These are phyloP conservation scores for Brachionus manjavacas DNA, from an alignment of 1,140 invertebrate genomes.

Conservation along the genomic window DNA sequence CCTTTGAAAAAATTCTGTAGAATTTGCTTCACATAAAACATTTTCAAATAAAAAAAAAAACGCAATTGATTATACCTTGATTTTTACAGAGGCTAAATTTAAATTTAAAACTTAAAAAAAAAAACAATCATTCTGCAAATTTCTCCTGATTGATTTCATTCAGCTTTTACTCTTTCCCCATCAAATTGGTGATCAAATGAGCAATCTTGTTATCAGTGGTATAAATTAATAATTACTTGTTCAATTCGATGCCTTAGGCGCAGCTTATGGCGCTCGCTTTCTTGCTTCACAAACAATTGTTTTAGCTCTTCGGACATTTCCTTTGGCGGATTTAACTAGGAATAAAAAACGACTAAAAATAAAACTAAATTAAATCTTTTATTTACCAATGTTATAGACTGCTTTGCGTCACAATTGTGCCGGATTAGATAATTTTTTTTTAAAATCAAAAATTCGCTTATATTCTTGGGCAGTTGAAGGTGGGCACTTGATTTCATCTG, in stretches of 20 bases:
- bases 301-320: conserved; percentile 5
- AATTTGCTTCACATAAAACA: no score
- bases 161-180: no score
- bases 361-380: no score
- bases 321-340: neutral
- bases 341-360: neutral
- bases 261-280: conserved; percentile 20
- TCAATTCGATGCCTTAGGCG: neutral
- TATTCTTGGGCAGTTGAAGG: neutral
- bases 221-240: neutral
- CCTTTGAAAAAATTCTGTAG: no score
- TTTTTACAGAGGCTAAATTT: no score
- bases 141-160: neutral
- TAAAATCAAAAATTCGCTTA: neutral
- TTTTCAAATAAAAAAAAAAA: no score
- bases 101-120: no score
- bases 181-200: no score
- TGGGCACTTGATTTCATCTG: neutral
- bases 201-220: no score
- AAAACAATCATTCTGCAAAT: no score
- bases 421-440: conserved; percentile 21
- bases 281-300: neutral
- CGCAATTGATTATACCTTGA: no score
- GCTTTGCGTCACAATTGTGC: neutral
- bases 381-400: neutral